phyloP scores from a whole-genome alignment of 2,113 vertebrate species.

The Fregetta grallaria region DNA sequence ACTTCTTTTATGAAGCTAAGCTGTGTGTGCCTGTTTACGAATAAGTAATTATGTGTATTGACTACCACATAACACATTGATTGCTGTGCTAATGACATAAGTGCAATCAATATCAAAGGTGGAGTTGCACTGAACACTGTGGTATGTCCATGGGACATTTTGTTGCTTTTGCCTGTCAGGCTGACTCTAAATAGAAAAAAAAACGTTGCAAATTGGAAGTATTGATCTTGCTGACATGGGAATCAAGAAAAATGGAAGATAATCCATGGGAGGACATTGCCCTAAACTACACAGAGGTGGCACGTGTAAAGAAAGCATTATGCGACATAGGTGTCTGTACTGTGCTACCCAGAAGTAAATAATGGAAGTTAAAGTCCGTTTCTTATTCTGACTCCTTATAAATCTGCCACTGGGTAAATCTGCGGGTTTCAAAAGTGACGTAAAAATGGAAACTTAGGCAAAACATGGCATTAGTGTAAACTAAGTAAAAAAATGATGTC shows the following conservation, averaged over 20 bases:
- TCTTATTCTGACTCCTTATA: background rate
- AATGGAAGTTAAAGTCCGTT: background rate
- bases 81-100: background rate
- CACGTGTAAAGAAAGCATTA: background rate
- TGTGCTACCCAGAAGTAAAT: background rate
- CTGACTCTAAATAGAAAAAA: background rate
- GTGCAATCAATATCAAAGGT: background rate
- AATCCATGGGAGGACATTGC: background rate
- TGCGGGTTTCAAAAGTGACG: background rate
- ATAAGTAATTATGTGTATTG: background rate
- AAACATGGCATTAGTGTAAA: background rate
- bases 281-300: rapidly evolving
- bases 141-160: background rate
- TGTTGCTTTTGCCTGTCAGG: background rate
- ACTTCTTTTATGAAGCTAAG: background rate
- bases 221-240: rapidly evolving
- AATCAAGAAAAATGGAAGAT: background rate
- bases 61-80: background rate
- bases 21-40: background rate
- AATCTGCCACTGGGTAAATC: background rate
- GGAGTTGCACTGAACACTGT: background rate
- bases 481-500: background rate
- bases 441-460: background rate
- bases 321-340: background rate
- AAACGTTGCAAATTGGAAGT: background rate